Percentiles rank a stretch among this genome's conserved stretches.
Evolutionary conservation across 2,113 vertebrate species (phyloP).

Genomic region (Aleadryas rufinucha): DNA sequence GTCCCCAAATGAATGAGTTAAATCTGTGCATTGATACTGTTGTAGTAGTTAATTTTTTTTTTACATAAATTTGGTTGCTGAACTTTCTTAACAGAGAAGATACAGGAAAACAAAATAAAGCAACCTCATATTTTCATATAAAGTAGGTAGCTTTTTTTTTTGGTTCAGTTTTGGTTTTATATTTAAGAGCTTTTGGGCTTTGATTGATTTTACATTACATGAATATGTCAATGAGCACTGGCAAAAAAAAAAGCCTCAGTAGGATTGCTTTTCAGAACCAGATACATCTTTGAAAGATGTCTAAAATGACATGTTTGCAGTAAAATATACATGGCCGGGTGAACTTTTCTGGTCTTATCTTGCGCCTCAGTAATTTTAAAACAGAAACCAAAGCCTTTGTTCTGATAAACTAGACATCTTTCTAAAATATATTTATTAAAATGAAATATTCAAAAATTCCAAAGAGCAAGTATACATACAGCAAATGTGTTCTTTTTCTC

Average conservation of each 20-base stretch:
- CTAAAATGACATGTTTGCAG: constrained; percentile 78
- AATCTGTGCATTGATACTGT: neutral
- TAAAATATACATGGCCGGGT: constrained; percentile 75
- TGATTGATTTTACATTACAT: constrained; percentile 68
- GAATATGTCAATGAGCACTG: constrained; percentile 71
- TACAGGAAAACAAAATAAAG: neutral
- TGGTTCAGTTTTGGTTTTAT: neutral
- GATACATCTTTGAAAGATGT: constrained; percentile 76
- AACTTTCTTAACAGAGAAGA: neutral
- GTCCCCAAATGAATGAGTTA: neutral
- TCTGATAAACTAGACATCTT: constrained; percentile 62
- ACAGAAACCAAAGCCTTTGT: constrained; percentile 68
- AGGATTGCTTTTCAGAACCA: constrained; percentile 71
- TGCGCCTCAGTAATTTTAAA: constrained; percentile 79
- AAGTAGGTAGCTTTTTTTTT: neutral
- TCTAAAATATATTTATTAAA: constrained; percentile 67
- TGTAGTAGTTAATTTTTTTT: neutral
- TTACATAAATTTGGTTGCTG: neutral
- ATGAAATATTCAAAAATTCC: constrained; percentile 63
- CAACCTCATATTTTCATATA: neutral
- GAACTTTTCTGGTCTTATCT: constrained; percentile 71
- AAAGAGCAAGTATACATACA: constrained; percentile 2
- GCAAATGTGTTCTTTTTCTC: constrained; percentile 41
- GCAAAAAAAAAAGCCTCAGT: constrained; percentile 60
- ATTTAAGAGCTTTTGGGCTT: constrained; percentile 29